Base-by-base conservation (phyloP, 2,888 invertebrate species). In the Nudaria mundana region DNA sequence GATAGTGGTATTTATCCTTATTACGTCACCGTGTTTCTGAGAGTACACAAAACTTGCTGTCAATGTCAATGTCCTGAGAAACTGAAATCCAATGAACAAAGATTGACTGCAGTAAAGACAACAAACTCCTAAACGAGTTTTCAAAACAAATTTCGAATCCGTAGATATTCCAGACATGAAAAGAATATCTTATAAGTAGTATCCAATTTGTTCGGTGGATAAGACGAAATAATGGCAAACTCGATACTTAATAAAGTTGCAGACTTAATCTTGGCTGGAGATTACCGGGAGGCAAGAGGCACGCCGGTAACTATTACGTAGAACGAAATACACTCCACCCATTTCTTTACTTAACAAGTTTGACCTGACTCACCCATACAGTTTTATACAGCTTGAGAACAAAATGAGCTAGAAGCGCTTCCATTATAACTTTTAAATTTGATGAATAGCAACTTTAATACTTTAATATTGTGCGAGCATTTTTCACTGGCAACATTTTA, bases 201-300 rank as follows among this genome's bases (percentile, higher is more conserved):
- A 35, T 52, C 48, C 58, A 61, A 51, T 62, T 50, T 63, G 57
- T 55, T 46, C 41, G 40, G 40, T 39, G 46, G 55, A 49, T 53
- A 67, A 72, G 72, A 71, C 72, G 67, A 79, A 79, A 80, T 82
- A 82, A 80, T 78, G 77, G 74, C 70, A 56, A 64, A 72, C 69
- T 76, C 77, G 71, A 83, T 84, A 78, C 76, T 64, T 63, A 57
- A 61, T 44, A 48, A 78, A 83, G 72, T 85, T 81, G 49, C 64
- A 64, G 76, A 76, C 71, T 83, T 82, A 80, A 83, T 83, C 81
- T 76, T 66, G 40, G 74, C 71, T 77, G 68, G 66, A 71, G 76
- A 82, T 81, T 79, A 79, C 76, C 8, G 48, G 38, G 40, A 45
- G 56, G 48, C 42, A 41, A 42, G 55, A 48, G 66, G 43, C 40